A percentile compares a stretch with the other conserved stretches of the same genome.
Conservation (phyloP, 2,888 invertebrate genomes). For the Callimorpha dominula region DNA sequence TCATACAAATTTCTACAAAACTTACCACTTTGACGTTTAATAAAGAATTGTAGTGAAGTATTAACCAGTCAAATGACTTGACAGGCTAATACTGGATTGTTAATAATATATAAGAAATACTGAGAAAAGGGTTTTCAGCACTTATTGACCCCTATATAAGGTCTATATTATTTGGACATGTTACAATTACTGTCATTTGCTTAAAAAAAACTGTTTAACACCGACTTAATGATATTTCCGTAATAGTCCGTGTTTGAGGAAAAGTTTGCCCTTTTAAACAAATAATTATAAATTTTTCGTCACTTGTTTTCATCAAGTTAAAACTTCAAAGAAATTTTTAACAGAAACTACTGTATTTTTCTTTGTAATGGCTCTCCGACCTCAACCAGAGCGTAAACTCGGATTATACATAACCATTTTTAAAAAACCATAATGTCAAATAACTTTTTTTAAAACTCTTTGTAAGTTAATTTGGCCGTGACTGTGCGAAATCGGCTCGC, state of each 20-base stretch:
- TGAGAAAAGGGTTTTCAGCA: too few relatives aligned
- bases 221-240: background rate
- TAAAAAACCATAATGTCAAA: slow-evolving; percentile 55
- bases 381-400: slow-evolving; percentile 35
- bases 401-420: slow-evolving; percentile 54
- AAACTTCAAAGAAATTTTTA: background rate
- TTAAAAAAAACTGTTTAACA: background rate
- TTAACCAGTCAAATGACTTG: too few relatives aligned
- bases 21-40: too few relatives aligned
- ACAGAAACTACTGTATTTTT: background rate
- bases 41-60: too few relatives aligned
- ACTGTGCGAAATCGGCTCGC: slow-evolving; percentile 54
- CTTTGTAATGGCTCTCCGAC: slow-evolving; percentile 13
- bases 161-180: background rate
- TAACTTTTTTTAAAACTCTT: slow-evolving; percentile 52
- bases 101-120: too few relatives aligned
- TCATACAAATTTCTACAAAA: too few relatives aligned
- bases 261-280: background rate
- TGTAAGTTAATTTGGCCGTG: slow-evolving; percentile 55
- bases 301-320: background rate
- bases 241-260: background rate
- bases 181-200: background rate
- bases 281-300: background rate
- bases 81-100: too few relatives aligned
- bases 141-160: background rate